These are phyloP conservation scores for Coelogynopora nodosa DNA, from an alignment of 2,888 invertebrate genomes.

Conservation along the genomic window DNA sequence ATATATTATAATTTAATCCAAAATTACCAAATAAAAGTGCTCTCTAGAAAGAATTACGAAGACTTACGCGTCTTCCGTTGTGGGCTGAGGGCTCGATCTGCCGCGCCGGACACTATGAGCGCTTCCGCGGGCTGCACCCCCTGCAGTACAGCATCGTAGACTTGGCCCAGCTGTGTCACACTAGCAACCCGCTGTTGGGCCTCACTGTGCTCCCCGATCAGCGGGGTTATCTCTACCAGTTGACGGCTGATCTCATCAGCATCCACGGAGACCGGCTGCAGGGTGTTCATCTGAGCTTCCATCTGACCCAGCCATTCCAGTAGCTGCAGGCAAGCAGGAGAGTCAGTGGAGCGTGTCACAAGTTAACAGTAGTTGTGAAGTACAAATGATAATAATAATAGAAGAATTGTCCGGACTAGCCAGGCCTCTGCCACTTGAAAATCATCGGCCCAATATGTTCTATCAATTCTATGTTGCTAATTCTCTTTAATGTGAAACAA, in stretches of 20 bases:
- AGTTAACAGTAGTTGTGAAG: too few species aligned
- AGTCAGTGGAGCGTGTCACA: too few species aligned
- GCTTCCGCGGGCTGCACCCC: slow-evolving; percentile 23
- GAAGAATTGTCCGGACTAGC: too few species aligned
- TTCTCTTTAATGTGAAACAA: too few species aligned
- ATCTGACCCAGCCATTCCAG: slow-evolving; percentile 34
- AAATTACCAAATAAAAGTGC: too few species aligned
- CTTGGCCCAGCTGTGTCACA: slow-evolving; percentile 25
- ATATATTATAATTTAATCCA: too few species aligned
- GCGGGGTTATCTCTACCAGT: background rate
- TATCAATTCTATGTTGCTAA: too few species aligned
- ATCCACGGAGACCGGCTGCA: slow-evolving; percentile 36
- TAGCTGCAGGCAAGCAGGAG: background rate
- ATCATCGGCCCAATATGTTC: too few species aligned
- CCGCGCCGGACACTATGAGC: background rate
- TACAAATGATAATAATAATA: too few species aligned
- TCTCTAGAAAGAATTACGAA: background rate
- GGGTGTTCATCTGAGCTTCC: slow-evolving; percentile 27
- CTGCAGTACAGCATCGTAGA: slow-evolving; percentile 40
- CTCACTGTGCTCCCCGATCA: background rate
- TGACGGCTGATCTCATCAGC: slow-evolving; percentile 19
- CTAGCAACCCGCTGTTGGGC: slow-evolving; percentile 5
- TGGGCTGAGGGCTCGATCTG: background rate
- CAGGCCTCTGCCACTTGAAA: too few species aligned
- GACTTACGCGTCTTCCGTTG: background rate